Evolutionary conservation across 64 coral and sea anemone species (phyloP).

Genomic region (Acropora tenuis): DNA sequence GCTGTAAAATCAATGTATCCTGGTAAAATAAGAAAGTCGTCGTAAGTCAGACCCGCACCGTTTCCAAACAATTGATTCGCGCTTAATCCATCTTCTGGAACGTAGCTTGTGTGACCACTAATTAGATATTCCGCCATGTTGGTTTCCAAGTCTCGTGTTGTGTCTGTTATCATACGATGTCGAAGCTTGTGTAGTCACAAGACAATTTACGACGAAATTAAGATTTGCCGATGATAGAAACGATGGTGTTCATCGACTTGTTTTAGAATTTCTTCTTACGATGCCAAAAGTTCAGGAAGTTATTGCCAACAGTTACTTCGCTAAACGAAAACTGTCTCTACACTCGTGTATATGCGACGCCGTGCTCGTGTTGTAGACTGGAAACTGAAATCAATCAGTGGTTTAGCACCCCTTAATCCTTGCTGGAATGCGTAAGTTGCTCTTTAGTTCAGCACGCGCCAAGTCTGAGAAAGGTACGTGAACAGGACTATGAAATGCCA

Average conservation of each 20-base stretch:
- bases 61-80: slow-evolving; percentile 68
- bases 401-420: neutral
- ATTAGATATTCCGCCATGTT: slow-evolving; percentile 75
- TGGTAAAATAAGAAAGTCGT: slow-evolving; percentile 89
- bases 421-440: neutral
- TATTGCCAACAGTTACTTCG: neutral
- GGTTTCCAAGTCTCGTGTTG: neutral
- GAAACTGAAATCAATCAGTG: neutral
- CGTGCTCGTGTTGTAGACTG: neutral
- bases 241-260: neutral
- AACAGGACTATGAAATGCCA: neutral
- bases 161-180: neutral
- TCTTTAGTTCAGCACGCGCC: neutral
- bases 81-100: slow-evolving; percentile 79
- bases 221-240: neutral
- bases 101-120: slow-evolving; percentile 89
- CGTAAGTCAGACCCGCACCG: slow-evolving; percentile 78
- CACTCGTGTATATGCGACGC: neutral
- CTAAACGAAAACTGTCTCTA: neutral
- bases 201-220: neutral
- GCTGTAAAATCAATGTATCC: slow-evolving; percentile 90
- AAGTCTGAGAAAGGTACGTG: neutral
- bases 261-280: neutral
- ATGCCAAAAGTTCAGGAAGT: neutral
- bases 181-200: neutral